Percentiles rank a stretch among this genome's conserved stretches.
Evolutionary conservation across 2,888 invertebrate species (phyloP).

Genomic region (Glaucopsyche alexis): DNA sequence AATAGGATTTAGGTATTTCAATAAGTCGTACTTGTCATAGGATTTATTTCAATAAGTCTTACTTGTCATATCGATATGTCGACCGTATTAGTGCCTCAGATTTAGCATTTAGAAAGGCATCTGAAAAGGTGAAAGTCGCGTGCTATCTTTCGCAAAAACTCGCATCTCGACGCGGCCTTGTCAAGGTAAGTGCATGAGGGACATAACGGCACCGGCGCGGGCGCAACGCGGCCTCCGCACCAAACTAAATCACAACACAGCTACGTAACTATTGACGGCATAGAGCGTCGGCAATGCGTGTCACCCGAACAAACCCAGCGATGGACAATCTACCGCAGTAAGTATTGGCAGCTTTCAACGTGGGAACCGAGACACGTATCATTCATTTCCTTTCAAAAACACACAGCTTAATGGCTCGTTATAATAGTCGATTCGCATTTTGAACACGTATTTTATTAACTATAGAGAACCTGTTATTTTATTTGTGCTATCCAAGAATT

Average conservation of each 20-base stretch:
- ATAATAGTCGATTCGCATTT: conserved; percentile 61
- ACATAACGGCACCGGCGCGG: conserved; percentile 63
- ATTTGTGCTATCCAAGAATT: conserved; percentile 54
- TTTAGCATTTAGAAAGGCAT: conserved; percentile 73
- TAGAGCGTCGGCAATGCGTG: conserved; percentile 36
- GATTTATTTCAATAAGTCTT: not conserved
- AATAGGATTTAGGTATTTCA: conserved; percentile 9
- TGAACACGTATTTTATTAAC: conserved; percentile 56
- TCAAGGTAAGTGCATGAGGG: conserved; percentile 77
- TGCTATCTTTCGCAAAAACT: conserved; percentile 76
- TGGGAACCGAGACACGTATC: conserved; percentile 60
- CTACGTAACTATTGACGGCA: conserved; percentile 50
- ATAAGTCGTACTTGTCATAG: not conserved
- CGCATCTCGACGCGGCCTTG: conserved; percentile 75
- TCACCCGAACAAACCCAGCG: conserved; percentile 45
- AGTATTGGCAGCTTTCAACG: conserved; percentile 43
- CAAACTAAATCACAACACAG: conserved; percentile 46
- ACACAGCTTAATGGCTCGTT: conserved; percentile 56
- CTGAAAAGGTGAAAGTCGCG: conserved; percentile 77
- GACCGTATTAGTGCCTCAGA: conserved; percentile 13
- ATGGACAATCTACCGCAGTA: conserved; percentile 42
- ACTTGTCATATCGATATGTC: conserved; percentile 1
- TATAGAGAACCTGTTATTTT: conserved; percentile 58
- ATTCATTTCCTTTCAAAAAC: conserved; percentile 66
- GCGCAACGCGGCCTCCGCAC: conserved; percentile 50